phyloP scores from a whole-genome alignment of 2,113 vertebrate species.

The Xiphophorus maculatus region DNA sequence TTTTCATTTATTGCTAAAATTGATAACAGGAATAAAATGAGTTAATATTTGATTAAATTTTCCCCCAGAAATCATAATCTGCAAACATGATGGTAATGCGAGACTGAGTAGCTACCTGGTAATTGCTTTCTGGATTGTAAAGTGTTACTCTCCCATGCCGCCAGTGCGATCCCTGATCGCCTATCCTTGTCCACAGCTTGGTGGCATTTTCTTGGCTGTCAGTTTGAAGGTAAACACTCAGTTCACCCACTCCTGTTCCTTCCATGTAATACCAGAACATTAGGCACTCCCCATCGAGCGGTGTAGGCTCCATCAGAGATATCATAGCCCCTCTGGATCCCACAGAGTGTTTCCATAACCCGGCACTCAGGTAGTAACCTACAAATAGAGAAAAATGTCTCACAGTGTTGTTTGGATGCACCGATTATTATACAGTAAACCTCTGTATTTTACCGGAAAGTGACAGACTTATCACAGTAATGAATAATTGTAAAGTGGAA shows the following conservation, averaged over 20 bases:
- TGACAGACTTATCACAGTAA: too few species aligned
- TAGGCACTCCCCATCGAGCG: constrained; percentile 72
- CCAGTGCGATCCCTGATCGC: constrained; percentile 76
- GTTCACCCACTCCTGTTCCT: constrained; percentile 65
- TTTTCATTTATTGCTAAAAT: not conserved
- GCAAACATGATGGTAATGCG: not conserved
- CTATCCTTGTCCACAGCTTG: constrained; percentile 64
- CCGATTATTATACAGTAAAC: too few species aligned
- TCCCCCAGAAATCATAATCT: not conserved
- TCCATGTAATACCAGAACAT: constrained; percentile 83
- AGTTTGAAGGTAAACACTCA: constrained; percentile 69
- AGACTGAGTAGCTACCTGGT: constrained; percentile 62
- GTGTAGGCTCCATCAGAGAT: constrained; percentile 66
- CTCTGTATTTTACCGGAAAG: too few species aligned
- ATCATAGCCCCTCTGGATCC: constrained; percentile 54
- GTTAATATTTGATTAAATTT: not conserved
- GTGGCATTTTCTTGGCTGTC: not conserved
- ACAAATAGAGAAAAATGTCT: not conserved
- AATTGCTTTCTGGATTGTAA: constrained; percentile 50
- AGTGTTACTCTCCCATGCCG: constrained; percentile 75
- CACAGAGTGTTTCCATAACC: constrained; percentile 63
- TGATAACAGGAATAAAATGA: not conserved
- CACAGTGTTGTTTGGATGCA: not conserved
- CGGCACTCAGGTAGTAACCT: constrained; percentile 81
- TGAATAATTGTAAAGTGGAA: not conserved